These are phyloP conservation scores for Pachydiplax longipennis DNA, from an alignment of 2,888 invertebrate genomes.

Conservation along the genomic window DNA sequence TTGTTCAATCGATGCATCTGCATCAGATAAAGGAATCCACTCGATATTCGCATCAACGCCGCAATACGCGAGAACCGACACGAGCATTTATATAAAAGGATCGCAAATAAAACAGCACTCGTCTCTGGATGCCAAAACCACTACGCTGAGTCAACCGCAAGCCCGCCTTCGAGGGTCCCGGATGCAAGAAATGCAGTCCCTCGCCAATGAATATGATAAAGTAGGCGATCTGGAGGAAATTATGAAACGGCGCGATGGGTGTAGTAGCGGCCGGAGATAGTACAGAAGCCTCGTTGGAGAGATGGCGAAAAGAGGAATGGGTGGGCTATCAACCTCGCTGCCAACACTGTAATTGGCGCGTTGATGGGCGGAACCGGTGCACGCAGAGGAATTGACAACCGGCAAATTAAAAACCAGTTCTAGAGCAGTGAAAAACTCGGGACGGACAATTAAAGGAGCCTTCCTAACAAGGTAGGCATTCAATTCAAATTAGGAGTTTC, in stretches of 20 bases:
- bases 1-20: background rate
- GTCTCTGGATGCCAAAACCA: background rate
- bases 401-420: constrained; percentile 45
- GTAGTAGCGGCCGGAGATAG: background rate
- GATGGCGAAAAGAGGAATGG: background rate
- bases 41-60: background rate
- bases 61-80: background rate
- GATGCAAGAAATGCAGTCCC: background rate
- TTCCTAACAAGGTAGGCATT: constrained; percentile 43
- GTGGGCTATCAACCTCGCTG: constrained; percentile 11
- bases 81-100: background rate
- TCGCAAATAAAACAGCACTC: background rate
- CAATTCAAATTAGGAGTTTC: constrained; percentile 37
- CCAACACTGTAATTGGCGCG: constrained; percentile 40
- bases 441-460: constrained; percentile 44
- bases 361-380: constrained; percentile 37
- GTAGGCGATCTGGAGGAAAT: background rate
- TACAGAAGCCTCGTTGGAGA: background rate
- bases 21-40: background rate
- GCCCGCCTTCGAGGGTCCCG: background rate
- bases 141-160: background rate
- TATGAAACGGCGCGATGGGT: background rate
- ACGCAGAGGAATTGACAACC: constrained; percentile 39
- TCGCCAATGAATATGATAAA: background rate
- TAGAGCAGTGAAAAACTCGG: constrained; percentile 21